Percentiles rank a stretch among this genome's conserved stretches.
Evolutionary conservation across 1,140 invertebrate species (phyloP).

Genomic region (Hylyphantes graminicola): DNA sequence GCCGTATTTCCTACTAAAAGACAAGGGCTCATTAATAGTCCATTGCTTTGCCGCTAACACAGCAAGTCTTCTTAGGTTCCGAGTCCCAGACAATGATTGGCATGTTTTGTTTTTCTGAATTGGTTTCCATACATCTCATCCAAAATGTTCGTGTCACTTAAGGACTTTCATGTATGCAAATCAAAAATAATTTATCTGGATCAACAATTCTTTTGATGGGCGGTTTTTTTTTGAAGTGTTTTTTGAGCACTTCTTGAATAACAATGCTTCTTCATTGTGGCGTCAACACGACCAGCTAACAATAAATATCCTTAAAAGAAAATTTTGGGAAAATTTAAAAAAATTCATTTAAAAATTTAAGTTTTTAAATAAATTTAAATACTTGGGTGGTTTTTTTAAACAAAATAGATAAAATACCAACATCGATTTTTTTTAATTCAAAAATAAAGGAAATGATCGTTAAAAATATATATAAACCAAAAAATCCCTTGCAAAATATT

Average conservation of each 20-base stretch:
- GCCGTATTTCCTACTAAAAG: slow-evolving; percentile 97
- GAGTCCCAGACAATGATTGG: slow-evolving; percentile 95
- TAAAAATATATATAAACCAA: too few species aligned
- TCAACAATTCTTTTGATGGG: slow-evolving; percentile 79
- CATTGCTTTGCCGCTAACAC: slow-evolving; percentile 90
- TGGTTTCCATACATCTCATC: background rate
- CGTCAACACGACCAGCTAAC: slow-evolving; percentile 91
- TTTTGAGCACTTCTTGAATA: slow-evolving; percentile 75
- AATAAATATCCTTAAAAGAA: slow-evolving; percentile 81
- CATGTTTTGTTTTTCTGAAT: slow-evolving; percentile 71
- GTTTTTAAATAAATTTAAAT: too few species aligned
- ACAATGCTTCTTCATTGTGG: slow-evolving; percentile 79
- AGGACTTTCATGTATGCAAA: background rate
- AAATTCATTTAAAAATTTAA: too few species aligned
- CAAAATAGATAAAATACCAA: too few species aligned
- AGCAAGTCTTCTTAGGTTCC: slow-evolving; percentile 88
- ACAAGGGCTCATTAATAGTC: slow-evolving; percentile 93
- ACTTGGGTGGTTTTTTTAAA: too few species aligned
- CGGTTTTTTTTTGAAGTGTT: slow-evolving; percentile 91
- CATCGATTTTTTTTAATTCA: too few species aligned
- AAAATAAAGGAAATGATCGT: too few species aligned
- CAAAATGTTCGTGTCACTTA: slow-evolving; percentile 11
- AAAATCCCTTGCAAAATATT: too few species aligned
- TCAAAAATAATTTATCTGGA: slow-evolving; percentile 75
- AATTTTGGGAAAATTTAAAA: background rate